Evolutionary conservation across 2,888 invertebrate species (phyloP).

Genomic region (Peribatodes rhomboidaria): DNA sequence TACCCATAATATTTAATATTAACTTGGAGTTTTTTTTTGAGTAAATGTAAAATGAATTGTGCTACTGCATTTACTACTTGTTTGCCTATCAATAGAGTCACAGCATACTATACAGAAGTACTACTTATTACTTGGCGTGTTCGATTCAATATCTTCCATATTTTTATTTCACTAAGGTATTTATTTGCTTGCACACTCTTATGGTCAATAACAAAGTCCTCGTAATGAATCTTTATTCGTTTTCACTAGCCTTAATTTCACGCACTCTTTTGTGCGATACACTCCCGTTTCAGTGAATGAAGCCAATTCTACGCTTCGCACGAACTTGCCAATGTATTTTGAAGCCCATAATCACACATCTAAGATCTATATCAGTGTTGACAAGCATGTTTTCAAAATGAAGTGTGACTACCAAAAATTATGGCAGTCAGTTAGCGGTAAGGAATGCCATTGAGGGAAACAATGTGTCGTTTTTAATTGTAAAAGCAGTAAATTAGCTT

Average conservation of each 20-base stretch:
- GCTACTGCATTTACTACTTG: not conserved
- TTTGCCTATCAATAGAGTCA: not conserved
- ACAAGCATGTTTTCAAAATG: conserved; percentile 36
- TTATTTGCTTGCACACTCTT: not conserved
- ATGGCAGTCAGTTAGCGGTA: conserved; percentile 57
- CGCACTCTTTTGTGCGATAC: conserved; percentile 65
- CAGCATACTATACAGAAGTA: not conserved
- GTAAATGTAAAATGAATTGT: too few species aligned
- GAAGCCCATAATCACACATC: conserved; percentile 39
- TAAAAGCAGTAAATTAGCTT: conserved; percentile 52
- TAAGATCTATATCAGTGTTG: conserved; percentile 47
- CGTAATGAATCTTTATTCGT: conserved; percentile 71
- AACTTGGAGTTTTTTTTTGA: too few species aligned
- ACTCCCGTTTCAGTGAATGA: conserved; percentile 71
- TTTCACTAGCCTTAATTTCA: conserved; percentile 72
- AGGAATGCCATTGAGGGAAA: conserved; percentile 61
- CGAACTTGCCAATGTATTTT: conserved; percentile 43
- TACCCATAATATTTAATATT: too few species aligned
- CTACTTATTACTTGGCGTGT: not conserved
- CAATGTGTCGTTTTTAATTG: conserved; percentile 54
- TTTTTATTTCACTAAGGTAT: not conserved
- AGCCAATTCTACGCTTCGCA: conserved; percentile 48
- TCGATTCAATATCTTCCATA: not conserved
- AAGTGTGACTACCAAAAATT: conserved; percentile 61
- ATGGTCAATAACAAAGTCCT: conserved; percentile 42